Evolutionary conservation across 2,888 invertebrate genomes (phyloP).

Genomic region (Trachelus stipa): DNA sequence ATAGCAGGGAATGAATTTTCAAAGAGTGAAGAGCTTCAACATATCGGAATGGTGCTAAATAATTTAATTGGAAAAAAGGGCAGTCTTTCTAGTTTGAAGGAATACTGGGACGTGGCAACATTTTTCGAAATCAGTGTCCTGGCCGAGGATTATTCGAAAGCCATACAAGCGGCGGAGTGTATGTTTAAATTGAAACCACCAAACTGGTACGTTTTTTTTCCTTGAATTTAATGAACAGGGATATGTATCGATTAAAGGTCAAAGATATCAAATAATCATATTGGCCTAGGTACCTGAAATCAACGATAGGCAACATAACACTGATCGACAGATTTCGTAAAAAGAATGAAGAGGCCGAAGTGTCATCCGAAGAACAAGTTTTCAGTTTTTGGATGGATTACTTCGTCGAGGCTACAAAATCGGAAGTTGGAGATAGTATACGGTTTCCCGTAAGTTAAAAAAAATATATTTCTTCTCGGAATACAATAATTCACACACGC

Average conservation of each 20-base stretch:
- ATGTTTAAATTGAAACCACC: conserved; percentile 93
- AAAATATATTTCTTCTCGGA: conserved; percentile 41
- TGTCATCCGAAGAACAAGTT: conserved; percentile 85
- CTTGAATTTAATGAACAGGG: neutral
- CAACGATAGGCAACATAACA: conserved; percentile 95
- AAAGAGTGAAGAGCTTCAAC: conserved; percentile 89
- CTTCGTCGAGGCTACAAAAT: conserved; percentile 93
- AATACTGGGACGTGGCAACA: conserved; percentile 99
- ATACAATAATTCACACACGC: conserved; percentile 38
- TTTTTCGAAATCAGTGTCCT: conserved; percentile 98
- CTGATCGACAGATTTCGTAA: conserved; percentile 92
- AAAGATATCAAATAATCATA: neutral
- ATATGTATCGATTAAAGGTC: neutral
- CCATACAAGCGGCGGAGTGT: conserved; percentile 95
- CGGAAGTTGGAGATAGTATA: conserved; percentile 82
- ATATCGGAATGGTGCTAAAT: conserved; percentile 94
- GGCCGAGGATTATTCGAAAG: conserved; percentile 96
- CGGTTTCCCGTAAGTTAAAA: conserved; percentile 83
- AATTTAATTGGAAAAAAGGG: conserved; percentile 98
- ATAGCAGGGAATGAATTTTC: conserved; percentile 97
- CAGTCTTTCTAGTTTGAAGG: conserved; percentile 88
- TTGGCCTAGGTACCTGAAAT: conserved; percentile 84
- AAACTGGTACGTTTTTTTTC: conserved; percentile 73
- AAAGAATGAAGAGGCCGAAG: conserved; percentile 78
- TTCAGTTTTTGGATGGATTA: conserved; percentile 99